Conservation (phyloP, 2,797 vertebrate species). For the Cyclura pinguis region DNA sequence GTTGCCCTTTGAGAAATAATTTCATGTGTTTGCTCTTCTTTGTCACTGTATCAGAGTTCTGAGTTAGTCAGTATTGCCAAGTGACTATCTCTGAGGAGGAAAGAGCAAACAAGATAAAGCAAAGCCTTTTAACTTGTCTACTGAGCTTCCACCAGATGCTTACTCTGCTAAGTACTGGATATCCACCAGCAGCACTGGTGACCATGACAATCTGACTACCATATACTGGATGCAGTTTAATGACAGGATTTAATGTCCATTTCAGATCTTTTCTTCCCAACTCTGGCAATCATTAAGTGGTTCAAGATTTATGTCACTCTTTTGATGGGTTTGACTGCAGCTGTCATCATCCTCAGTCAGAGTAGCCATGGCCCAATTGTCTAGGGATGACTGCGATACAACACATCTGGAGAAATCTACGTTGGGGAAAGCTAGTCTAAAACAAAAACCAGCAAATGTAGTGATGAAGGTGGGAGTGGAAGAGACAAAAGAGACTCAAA, state of each 20-base stretch:
- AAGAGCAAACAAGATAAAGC: neutral
- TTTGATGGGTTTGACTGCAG: too few species aligned
- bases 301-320: neutral
- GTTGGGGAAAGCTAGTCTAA: too few species aligned
- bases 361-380: too few species aligned
- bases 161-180: slow-evolving; percentile 8
- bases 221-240: rapidly evolving
- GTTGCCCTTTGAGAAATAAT: neutral
- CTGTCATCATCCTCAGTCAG: too few species aligned
- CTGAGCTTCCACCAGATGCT: slow-evolving; percentile 16
- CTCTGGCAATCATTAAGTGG: neutral
- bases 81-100: neutral
- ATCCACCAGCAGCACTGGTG: neutral
- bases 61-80: neutral
- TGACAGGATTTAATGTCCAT: neutral
- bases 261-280: neutral
- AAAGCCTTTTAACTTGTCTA: slow-evolving; percentile 28
- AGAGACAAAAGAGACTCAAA: neutral
- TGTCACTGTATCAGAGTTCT: neutral
- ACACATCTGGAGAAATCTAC: too few species aligned
- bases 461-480: too few species aligned
- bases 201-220: neutral
- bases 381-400: too few species aligned
- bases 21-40: slow-evolving; percentile 14
- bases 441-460: neutral